Base-by-base conservation (phyloP, 2,888 invertebrate genomes). In the Andrena minutula region DNA sequence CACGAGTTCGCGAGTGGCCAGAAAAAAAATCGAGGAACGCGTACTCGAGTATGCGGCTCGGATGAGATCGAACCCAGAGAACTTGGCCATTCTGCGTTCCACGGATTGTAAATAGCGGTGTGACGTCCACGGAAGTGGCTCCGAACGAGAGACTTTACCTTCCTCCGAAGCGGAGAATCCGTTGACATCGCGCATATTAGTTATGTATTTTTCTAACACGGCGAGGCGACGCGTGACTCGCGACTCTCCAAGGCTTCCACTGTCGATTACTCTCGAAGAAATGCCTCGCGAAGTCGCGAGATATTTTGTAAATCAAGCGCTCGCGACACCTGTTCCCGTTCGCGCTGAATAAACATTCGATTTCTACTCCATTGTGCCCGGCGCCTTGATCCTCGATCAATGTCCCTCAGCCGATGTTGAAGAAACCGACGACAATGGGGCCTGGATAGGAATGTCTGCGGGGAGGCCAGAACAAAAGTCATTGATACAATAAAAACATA, bases 401-500 rank as follows among this genome's bases (percentile, higher is more conserved):
- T 32, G 4, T 32, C 20, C 3, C 35, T 16, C 41, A 1, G 41
- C 41, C 41, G 41, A 41, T 41, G 41, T 41, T 41, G 41, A 41
- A 41, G 16, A 4, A 16, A 16, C 41, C 41, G 41, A 16, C 1
- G 41, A 41, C 16, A 61, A 10, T n/a, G 20, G n/a, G 5, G 56
- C 23, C 4, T 56, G 23, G 23, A 56, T 1, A 10, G 56, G 23
- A 56, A 26, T 53, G 8, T 53, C 53, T 20, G 53, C 7, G 28
- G 64, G 32, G 16, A 23, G 12, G 49, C 56, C 74, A 64, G 58
- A 51, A 85, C 51, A 51, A 70, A 66, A 64, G 1, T 32, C 51
- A 12, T 56, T 2, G 79, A 74, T 91, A 86, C 90, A 86, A 91
- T 90, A 91, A 89, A 91, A 91, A 91, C 91, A 91, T 91, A 91